These are phyloP conservation scores for Schizotus pectinicornis DNA, from an alignment of 2,888 invertebrate species.

Conservation along the genomic window DNA sequence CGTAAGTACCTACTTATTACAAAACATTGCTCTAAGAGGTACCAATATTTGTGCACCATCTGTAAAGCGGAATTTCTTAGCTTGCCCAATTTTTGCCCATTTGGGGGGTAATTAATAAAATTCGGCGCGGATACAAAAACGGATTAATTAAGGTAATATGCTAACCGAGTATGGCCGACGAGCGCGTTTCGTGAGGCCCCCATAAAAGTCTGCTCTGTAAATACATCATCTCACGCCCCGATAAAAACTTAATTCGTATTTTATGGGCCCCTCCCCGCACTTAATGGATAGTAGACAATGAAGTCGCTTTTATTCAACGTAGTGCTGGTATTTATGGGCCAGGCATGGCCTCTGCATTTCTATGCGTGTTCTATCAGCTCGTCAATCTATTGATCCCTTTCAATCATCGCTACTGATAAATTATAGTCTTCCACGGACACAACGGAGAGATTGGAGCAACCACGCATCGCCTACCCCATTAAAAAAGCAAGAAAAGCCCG, in stretches of 20 bases:
- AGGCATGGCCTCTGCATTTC: constrained; percentile 39
- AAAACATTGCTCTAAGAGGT: no score
- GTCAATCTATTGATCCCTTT: constrained; percentile 40
- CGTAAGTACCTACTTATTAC: no score
- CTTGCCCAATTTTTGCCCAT: no score
- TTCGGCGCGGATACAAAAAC: no score
- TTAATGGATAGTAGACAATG: constrained; percentile 46
- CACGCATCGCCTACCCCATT: no score
- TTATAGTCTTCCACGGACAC: constrained; percentile 35
- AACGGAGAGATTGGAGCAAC: constrained; percentile 13
- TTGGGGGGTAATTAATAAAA: no score
- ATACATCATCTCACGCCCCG: constrained; percentile 48
- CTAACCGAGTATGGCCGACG: no score
- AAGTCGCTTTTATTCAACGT: constrained; percentile 44
- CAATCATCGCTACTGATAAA: constrained; percentile 40
- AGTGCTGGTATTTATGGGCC: constrained; percentile 38
- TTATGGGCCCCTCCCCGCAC: constrained; percentile 45
- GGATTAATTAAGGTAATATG: no score
- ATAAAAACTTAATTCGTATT: constrained; percentile 51
- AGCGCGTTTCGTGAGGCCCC: neutral
- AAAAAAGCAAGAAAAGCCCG: no score
- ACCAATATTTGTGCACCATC: no score
- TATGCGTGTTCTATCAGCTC: constrained; percentile 39
- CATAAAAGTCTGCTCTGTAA: constrained; percentile 43
- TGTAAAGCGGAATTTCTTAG: no score